These are phyloP conservation scores for Podarcis lilfordi DNA, from an alignment of 2,797 vertebrate species.

Conservation along the genomic window DNA sequence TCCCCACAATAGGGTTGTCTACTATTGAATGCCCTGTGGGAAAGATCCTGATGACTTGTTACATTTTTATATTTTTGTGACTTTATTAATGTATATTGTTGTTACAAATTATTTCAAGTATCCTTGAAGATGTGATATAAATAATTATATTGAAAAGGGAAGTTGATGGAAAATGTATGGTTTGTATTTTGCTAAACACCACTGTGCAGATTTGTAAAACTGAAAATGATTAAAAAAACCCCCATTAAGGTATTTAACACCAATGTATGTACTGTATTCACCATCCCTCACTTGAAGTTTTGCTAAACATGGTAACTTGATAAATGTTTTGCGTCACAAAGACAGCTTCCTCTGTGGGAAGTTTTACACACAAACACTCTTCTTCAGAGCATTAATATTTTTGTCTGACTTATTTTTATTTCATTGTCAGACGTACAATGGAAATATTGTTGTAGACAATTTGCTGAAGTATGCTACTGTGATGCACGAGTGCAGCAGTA, in stretches of 20 bases:
- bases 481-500: not conserved
- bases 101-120: not conserved
- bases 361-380: too few species aligned
- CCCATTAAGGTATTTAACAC: not conserved
- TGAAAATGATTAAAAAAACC: too few species aligned
- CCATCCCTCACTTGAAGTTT: not conserved
- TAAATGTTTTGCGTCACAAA: not conserved
- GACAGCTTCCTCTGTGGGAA: not conserved
- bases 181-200: too few species aligned
- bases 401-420: too few species aligned
- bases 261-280: not conserved
- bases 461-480: not conserved
- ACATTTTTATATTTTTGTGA: not conserved
- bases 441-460: not conserved
- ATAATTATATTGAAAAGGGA: not conserved
- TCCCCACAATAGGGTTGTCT: not conserved
- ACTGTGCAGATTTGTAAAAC: too few species aligned
- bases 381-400: not conserved
- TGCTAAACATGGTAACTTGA: not conserved
- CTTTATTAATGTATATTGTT: not conserved
- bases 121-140: not conserved
- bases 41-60: not conserved
- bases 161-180: too few species aligned
- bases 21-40: not conserved
- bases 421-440: not conserved